Evolutionary conservation across 2,888 invertebrate genomes (phyloP).

Genomic region (Cybosia mesomella): DNA sequence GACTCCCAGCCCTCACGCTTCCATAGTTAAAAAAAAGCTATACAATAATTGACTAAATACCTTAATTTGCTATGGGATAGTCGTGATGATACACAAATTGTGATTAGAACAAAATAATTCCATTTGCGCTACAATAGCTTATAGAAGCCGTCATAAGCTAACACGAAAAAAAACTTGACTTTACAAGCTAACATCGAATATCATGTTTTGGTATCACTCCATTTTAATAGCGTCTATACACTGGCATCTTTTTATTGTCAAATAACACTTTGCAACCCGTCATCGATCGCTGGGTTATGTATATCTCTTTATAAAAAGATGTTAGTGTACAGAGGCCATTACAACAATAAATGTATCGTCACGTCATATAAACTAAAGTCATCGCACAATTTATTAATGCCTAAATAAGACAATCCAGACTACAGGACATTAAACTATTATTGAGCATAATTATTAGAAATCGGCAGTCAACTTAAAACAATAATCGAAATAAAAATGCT

Average conservation of each 20-base stretch:
- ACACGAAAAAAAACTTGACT: conserved; percentile 23
- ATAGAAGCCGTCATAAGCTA: conserved; percentile 23
- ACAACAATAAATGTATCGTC: conserved; percentile 51
- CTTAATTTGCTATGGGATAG: conserved; percentile 78
- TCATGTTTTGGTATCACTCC: conserved; percentile 27
- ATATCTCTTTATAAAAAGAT: background rate
- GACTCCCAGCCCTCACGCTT: conserved; percentile 71
- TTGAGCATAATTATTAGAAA: conserved; percentile 84
- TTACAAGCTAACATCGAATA: conserved; percentile 26
- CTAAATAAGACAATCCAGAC: conserved; percentile 63
- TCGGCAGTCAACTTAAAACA: conserved; percentile 81
- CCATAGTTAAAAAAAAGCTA: conserved; percentile 74
- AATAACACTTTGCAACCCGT: background rate
- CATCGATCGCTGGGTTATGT: background rate
- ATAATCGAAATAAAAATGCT: conserved; percentile 76
- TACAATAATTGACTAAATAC: conserved; percentile 86
- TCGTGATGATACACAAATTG: conserved; percentile 55
- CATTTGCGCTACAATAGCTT: conserved; percentile 16
- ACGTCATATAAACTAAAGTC: conserved; percentile 74
- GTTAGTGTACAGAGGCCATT: conserved; percentile 9
- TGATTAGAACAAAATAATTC: conserved; percentile 27
- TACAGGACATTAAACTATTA: conserved; percentile 73
- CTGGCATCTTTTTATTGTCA: background rate
- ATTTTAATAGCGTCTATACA: conserved; percentile 4
- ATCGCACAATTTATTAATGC: conserved; percentile 67